Percentiles rank a stretch among this genome's conserved stretches.
Conservation (phyloP, 2,113 vertebrate genomes). For the Engraulis encrasicolus region DNA sequence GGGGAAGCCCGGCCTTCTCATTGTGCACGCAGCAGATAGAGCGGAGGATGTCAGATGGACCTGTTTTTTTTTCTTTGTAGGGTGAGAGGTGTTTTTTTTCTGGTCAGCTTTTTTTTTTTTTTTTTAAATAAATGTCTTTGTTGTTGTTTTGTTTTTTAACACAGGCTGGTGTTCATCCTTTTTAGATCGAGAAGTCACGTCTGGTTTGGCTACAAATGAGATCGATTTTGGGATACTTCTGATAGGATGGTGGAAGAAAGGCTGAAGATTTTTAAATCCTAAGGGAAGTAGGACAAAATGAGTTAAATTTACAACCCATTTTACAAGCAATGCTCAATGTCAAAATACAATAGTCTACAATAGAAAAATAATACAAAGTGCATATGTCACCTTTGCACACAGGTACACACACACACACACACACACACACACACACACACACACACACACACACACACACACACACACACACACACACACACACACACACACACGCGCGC, state of each 20-base stretch:
- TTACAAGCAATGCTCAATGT: no score
- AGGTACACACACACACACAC: no score
- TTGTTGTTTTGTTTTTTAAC: slow-evolving; percentile 14
- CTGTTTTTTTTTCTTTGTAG: not conserved
- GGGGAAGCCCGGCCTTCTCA: slow-evolving; percentile 14
- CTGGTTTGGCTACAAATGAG: slow-evolving; percentile 3
- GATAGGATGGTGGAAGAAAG: not conserved
- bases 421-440: no score
- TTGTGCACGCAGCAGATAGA: not conserved
- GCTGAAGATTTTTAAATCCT: not conserved
- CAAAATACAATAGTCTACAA: no score
- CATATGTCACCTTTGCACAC: not conserved
- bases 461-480: no score
- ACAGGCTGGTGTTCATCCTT: not conserved
- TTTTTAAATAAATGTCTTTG: not conserved
- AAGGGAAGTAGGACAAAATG: not conserved
- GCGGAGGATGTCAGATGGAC: slow-evolving; percentile 26
- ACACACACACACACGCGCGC: no score
- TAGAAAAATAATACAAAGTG: not conserved
- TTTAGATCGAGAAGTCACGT: not conserved
- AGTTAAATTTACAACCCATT: not conserved
- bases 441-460: no score
- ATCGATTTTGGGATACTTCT: not conserved
- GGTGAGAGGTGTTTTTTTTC: not conserved
- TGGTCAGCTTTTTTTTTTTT: not conserved